Conservation (phyloP, 2,888 invertebrate species). For the Tupiocoris notatus region DNA sequence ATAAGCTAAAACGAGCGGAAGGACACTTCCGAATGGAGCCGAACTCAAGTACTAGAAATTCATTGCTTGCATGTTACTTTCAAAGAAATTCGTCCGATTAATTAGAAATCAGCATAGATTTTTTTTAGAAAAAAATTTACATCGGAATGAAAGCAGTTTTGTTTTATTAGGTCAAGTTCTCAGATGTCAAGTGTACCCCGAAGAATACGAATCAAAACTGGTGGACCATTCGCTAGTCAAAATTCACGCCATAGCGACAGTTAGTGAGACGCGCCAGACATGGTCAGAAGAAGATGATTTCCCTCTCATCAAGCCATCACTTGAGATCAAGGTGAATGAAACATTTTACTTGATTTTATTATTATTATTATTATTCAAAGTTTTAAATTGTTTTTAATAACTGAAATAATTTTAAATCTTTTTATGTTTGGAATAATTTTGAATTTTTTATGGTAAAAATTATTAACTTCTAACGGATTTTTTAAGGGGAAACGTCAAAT, state of each 20-base stretch:
- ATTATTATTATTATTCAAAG: no score
- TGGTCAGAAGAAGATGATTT: conserved; percentile 75
- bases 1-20: conserved; percentile 63
- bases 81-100: no score
- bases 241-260: conserved; percentile 70
- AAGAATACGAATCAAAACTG: conserved; percentile 68
- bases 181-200: conserved; percentile 62
- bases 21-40: conserved; percentile 64
- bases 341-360: no score
- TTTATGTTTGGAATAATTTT: no score
- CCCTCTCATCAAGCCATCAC: conserved; percentile 65
- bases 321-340: conserved; percentile 61
- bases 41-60: conserved; percentile 61
- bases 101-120: no score
- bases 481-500: no score
- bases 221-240: conserved; percentile 70
- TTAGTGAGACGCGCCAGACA: conserved; percentile 70
- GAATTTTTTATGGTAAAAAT: no score
- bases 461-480: no score
- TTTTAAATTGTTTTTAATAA: no score
- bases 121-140: background rate
- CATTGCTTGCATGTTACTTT: no score
- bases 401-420: background rate
- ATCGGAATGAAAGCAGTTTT: background rate
- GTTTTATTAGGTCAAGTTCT: conserved; percentile 61